Percentiles rank a stretch among this genome's conserved stretches.
Evolutionary conservation across 1,140 invertebrate species (phyloP).

Genomic region (Drosophila varians): DNA sequence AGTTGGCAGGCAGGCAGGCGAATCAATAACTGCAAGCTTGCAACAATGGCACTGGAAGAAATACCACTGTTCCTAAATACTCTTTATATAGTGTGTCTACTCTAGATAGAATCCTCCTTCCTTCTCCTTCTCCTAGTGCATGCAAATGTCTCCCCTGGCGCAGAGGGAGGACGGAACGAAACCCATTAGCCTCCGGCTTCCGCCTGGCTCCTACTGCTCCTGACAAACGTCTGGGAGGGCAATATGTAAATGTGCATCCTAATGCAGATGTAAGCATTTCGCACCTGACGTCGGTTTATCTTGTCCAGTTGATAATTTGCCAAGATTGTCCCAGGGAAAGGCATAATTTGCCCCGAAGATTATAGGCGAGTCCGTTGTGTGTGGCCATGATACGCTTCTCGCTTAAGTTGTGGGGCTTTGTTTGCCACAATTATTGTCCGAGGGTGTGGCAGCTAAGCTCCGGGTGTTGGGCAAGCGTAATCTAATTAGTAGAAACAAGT

Average conservation of each 20-base stretch:
- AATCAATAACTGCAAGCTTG: constrained; percentile 25
- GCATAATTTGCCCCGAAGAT: constrained; percentile 28
- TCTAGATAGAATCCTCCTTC: neutral
- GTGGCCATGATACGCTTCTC: constrained; percentile 4
- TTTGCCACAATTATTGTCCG: constrained; percentile 36
- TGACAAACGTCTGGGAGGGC: constrained; percentile 27
- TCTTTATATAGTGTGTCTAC: too few relatives aligned
- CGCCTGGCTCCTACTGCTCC: constrained; percentile 3
- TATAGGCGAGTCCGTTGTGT: constrained; percentile 14
- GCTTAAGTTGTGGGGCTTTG: constrained; percentile 5
- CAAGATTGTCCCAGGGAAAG: constrained; percentile 39
- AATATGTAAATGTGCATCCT: constrained; percentile 46
- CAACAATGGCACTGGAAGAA: neutral
- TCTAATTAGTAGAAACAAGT: constrained; percentile 31
- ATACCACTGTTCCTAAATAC: too few relatives aligned
- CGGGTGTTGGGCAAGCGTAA: constrained; percentile 14
- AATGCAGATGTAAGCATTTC: constrained; percentile 68
- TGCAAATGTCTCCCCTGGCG: constrained; percentile 19
- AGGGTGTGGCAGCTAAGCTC: constrained; percentile 2
- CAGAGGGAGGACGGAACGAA: constrained; percentile 19
- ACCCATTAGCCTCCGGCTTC: constrained; percentile 39
- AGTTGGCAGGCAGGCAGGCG: constrained; percentile 10
- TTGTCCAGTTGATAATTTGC: constrained; percentile 63
- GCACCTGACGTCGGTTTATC: constrained; percentile 63
- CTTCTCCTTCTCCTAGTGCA: constrained; percentile 16